These are phyloP conservation scores for Clinocottus analis DNA, from an alignment of 2,113 vertebrate species.

Conservation along the genomic window DNA sequence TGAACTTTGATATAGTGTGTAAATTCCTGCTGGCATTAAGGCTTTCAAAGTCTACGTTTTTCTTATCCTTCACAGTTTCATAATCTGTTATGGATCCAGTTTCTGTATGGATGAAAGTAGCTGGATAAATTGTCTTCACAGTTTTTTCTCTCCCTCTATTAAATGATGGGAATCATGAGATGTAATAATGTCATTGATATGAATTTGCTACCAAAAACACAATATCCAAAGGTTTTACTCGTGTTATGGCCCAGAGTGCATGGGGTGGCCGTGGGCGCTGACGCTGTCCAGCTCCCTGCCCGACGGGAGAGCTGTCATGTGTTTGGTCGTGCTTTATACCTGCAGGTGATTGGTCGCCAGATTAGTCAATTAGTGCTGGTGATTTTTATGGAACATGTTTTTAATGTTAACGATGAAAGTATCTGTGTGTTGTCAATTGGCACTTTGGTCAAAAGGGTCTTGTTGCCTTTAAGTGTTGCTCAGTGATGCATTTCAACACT, in stretches of 20 bases:
- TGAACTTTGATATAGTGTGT: slow-evolving; percentile 39
- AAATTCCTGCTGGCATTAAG: slow-evolving; percentile 27
- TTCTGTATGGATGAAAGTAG: not conserved
- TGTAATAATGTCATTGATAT: not conserved
- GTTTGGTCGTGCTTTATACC: too few species aligned
- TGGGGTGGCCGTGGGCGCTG: too few species aligned
- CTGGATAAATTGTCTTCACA: not conserved
- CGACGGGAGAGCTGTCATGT: too few species aligned
- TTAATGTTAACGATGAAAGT: not conserved
- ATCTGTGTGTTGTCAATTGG: not conserved
- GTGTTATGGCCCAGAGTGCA: too few species aligned
- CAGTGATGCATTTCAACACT: not conserved
- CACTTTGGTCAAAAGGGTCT: not conserved
- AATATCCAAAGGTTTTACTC: not conserved
- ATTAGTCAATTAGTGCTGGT: not conserved
- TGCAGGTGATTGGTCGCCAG: too few species aligned
- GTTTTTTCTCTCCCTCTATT: too few species aligned
- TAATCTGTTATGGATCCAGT: slow-evolving; percentile 28
- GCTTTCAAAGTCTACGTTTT: not conserved
- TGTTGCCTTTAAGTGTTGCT: not conserved
- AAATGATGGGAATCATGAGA: not conserved
- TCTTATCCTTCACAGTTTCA: slow-evolving; percentile 29
- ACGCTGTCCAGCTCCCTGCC: too few species aligned
- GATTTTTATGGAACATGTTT: not conserved
- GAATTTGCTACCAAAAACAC: not conserved